Evolutionary conservation across 2,888 invertebrate species (phyloP).

Genomic region (Dryadula phaetusa): DNA sequence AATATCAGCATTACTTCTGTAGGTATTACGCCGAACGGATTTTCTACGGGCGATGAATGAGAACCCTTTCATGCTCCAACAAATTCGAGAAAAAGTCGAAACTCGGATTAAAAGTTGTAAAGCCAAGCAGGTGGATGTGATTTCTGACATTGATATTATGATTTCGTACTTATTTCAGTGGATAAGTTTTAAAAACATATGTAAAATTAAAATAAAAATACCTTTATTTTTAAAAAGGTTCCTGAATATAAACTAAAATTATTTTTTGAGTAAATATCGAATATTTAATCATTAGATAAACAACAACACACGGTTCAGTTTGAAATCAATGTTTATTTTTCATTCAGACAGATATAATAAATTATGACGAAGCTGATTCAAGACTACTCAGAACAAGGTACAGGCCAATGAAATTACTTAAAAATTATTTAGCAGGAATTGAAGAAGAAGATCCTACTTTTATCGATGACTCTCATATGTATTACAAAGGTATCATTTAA

Average conservation of each 20-base stretch:
- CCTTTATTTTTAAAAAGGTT: no score
- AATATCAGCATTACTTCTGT: constrained; percentile 39
- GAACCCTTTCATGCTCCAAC: constrained; percentile 61
- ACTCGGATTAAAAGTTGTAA: constrained; percentile 56
- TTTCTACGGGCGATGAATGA: constrained; percentile 73
- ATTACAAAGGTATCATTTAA: constrained; percentile 66
- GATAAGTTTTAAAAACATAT: background rate
- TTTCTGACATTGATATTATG: constrained; percentile 4
- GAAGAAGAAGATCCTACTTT: constrained; percentile 75
- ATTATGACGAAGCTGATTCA: constrained; percentile 72
- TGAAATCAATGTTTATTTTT: constrained; percentile 17
- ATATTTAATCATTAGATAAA: no score
- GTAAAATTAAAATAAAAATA: no score
- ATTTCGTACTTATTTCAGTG: constrained; percentile 1
- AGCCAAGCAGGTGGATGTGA: constrained; percentile 59
- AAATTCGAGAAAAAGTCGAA: constrained; percentile 59
- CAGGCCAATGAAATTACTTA: constrained; percentile 77
- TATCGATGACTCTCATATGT: constrained; percentile 76
- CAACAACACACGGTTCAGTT: no score
- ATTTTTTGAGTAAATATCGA: no score
- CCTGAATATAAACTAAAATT: no score
- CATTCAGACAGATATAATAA: constrained; percentile 73
- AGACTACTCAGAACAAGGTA: constrained; percentile 76
- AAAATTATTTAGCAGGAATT: constrained; percentile 70
- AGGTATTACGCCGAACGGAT: constrained; percentile 73